These are phyloP conservation scores for Dryobotodes eremita DNA, from an alignment of 2,888 invertebrate species.

Conservation along the genomic window DNA sequence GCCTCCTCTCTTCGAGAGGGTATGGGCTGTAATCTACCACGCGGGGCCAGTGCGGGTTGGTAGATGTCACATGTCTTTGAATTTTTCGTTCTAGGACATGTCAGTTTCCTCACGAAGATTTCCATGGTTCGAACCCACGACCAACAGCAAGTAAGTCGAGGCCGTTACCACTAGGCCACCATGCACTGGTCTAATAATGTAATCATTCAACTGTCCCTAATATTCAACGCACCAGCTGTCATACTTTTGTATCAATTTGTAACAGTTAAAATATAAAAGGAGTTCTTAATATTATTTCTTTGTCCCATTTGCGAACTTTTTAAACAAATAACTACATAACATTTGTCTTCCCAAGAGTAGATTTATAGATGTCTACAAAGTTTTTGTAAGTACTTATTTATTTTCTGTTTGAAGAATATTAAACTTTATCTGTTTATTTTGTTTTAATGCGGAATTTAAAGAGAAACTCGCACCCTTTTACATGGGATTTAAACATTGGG, in stretches of 20 bases:
- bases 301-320: background rate
- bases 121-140: too few species aligned
- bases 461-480: too few species aligned
- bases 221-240: background rate
- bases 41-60: too few species aligned
- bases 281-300: background rate
- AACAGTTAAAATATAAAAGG: background rate
- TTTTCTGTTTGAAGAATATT: background rate
- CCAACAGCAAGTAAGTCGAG: too few species aligned
- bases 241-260: background rate
- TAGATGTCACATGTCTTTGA: too few species aligned
- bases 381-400: background rate
- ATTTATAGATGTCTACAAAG: background rate
- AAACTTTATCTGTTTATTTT: background rate
- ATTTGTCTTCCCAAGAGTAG: background rate
- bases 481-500: too few species aligned
- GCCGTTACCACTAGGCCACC: too few species aligned
- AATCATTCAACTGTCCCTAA: background rate
- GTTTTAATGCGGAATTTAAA: background rate
- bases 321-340: conserved; percentile 4
- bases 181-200: too few species aligned
- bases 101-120: too few species aligned
- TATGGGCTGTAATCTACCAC: too few species aligned
- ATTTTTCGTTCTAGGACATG: too few species aligned
- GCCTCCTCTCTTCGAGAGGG: too few species aligned